Conservation (phyloP, 2,888 invertebrate genomes). For the Caenorhabditis japonica region DNA sequence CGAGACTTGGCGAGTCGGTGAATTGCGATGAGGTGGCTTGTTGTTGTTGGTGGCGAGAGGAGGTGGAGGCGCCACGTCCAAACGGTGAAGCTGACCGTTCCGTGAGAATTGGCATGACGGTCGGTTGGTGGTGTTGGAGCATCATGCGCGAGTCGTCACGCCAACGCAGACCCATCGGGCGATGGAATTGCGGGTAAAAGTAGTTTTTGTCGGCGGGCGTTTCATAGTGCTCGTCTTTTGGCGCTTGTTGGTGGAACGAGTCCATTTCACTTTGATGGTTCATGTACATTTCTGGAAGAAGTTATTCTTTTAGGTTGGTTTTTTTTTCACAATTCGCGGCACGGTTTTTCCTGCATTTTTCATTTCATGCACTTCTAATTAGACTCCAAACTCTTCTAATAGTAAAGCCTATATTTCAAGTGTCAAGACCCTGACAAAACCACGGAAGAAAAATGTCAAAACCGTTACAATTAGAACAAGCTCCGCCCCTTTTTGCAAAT, state of each 20-base stretch:
- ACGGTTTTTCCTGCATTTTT: too few species aligned
- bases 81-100: constrained; percentile 42
- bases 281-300: constrained; percentile 30
- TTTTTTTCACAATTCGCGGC: too few species aligned
- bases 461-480: too few species aligned
- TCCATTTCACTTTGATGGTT: background rate
- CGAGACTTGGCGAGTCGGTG: constrained; percentile 17
- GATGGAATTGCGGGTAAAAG: constrained; percentile 12
- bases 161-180: constrained; percentile 44
- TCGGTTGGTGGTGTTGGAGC: too few species aligned
- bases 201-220: constrained; percentile 1
- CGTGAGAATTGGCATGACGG: constrained; percentile 54
- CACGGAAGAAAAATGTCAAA: too few species aligned
- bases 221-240: background rate
- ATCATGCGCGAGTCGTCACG: constrained; percentile 49
- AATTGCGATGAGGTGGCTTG: constrained; percentile 16
- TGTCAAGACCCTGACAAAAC: too few species aligned
- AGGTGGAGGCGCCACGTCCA: constrained; percentile 30
- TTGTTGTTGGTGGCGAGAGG: constrained; percentile 10
- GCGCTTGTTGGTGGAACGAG: background rate
- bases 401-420: too few species aligned
- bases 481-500: too few species aligned
- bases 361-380: too few species aligned
- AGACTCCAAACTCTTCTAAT: too few species aligned
- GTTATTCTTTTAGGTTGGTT: background rate